Evolutionary conservation across 2,888 invertebrate genomes (phyloP).

Genomic region (Drosophila ezoana): DNA sequence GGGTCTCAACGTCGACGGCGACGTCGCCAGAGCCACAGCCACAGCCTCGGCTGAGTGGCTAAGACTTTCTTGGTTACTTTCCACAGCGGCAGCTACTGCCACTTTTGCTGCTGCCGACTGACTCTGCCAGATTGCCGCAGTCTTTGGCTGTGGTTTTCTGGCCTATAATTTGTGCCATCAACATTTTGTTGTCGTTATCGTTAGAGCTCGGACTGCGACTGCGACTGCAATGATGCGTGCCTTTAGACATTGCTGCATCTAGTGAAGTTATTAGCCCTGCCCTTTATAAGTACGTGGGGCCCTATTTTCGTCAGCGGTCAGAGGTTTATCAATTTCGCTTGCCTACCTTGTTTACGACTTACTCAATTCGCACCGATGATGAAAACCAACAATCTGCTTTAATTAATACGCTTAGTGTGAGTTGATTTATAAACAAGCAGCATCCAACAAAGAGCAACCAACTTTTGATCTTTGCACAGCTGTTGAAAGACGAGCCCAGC

Average conservation of each 20-base stretch:
- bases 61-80: constrained; percentile 74
- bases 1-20: constrained; percentile 60
- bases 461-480: constrained; percentile 47
- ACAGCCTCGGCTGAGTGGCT: constrained; percentile 27
- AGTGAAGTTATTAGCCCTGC: constrained; percentile 50
- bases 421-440: constrained; percentile 78
- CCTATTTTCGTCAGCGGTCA: neutral
- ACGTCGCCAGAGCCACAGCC: constrained; percentile 23
- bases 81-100: constrained; percentile 53
- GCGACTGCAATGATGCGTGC: constrained; percentile 73
- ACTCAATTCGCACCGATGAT: constrained; percentile 57
- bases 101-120: constrained; percentile 7
- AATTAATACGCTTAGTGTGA: constrained; percentile 81
- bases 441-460: constrained; percentile 43
- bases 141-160: constrained; percentile 48
- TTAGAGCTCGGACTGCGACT: constrained; percentile 43
- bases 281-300: constrained; percentile 61
- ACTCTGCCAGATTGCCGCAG: constrained; percentile 10
- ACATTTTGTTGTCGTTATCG: constrained; percentile 74
- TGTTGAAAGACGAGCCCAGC: constrained; percentile 60
- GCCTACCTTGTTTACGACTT: constrained; percentile 68
- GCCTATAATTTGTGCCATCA: constrained; percentile 77
- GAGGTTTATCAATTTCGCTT: constrained; percentile 58
- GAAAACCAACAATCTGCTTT: constrained; percentile 65
- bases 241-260: constrained; percentile 65